Base-by-base conservation (phyloP, 2,888 invertebrate genomes). In the Rhagophthalmus giganteus region DNA sequence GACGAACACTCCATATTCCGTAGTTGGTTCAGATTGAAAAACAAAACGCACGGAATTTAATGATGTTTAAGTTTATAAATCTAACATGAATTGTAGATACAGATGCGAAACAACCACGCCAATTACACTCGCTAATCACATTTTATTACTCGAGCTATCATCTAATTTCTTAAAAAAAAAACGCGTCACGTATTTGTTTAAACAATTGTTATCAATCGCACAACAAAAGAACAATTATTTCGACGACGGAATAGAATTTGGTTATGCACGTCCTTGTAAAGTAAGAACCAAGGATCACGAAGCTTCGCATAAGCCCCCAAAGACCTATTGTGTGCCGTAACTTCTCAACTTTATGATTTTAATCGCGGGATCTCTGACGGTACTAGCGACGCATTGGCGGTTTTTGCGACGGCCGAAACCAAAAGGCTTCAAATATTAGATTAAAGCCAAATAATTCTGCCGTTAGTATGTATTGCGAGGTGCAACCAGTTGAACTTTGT, bases 331-430 rank as follows among this genome's bases (percentile, higher is more conserved):
- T 55, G 55, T 58, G 53, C 50, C 51, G 45, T 47, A 54, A 59
- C 51, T 59, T 59, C 50, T 47, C 47, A 57, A 59, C 57, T 59
- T 57, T 57, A 59, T 59, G 59, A 59, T 58, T 54, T 58, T 56
- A 58, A 54, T 58, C 56, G 56, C 39, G 30, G 47, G 44, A 54
- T 58, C 50, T 46, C 28, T 45, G 50, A 26, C 31, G 42, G 51
- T 33, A 34, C 41, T 28, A 26, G 35, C 35, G 42, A 55, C 35
- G 45, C 45, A 35, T 44, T 38, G 39, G 49, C 35, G 45, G 52
- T 49, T 55, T 52, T 47, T 30, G 33, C 26, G 12, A 47, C 47
- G 42, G 24, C 38, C 32, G n/a, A 37, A 32, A 48, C 54, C 37
- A 32, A 42, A 47, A 46, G 25, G 27, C 16, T 38, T 13, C 31